These are phyloP conservation scores for Pollachius pollachius DNA, from an alignment of 2,113 vertebrate species.

Conservation along the genomic window DNA sequence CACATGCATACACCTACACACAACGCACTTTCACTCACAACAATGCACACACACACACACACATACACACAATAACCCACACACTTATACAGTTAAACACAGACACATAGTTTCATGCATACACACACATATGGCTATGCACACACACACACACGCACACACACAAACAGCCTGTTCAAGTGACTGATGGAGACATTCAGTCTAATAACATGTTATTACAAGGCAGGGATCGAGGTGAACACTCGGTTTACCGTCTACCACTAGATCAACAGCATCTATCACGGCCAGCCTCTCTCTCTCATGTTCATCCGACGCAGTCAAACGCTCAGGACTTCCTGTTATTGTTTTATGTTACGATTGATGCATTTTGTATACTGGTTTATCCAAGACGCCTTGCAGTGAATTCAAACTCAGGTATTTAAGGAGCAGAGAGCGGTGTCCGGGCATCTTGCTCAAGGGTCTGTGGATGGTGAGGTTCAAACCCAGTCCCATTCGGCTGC, in stretches of 20 bases:
- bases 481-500: too few relatives aligned
- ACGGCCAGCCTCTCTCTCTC: not conserved
- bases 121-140: not conserved
- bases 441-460: too few relatives aligned
- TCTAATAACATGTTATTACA: slow-evolving; percentile 17
- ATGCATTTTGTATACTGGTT: too few relatives aligned
- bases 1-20: too few relatives aligned
- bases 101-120: not conserved
- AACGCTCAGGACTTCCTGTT: not conserved
- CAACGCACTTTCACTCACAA: too few relatives aligned
- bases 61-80: not conserved
- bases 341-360: too few relatives aligned
- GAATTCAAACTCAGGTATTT: too few relatives aligned
- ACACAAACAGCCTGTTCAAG: not conserved
- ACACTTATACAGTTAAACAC: slow-evolving; percentile 1
- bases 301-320: too few relatives aligned
- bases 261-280: slow-evolving; percentile 26
- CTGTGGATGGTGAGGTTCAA: too few relatives aligned
- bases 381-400: too few relatives aligned
- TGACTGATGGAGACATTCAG: slow-evolving; percentile 28
- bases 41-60: not conserved
- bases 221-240: not conserved
- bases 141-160: too few relatives aligned
- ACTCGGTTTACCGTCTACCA: slow-evolving; percentile 13
- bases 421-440: too few relatives aligned